phyloP scores from a whole-genome alignment of 2,888 invertebrate genomes.

The Netelia virgata region DNA sequence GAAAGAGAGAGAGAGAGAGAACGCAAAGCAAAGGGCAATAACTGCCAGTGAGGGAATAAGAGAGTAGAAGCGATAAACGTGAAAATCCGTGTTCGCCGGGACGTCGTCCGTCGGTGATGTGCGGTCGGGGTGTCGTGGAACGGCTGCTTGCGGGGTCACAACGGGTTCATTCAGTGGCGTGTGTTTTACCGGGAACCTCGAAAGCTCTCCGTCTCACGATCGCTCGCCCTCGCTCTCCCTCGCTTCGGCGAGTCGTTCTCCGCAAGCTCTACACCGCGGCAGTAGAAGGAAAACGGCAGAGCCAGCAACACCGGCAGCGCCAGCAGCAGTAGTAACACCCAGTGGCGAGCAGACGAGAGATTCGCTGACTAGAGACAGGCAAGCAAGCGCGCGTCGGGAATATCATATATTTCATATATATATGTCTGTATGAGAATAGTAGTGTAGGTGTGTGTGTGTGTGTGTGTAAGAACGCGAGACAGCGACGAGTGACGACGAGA shows the following conservation, averaged over 20 bases:
- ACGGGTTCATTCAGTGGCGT: slow-evolving; percentile 81
- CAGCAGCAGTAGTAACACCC: slow-evolving; percentile 44
- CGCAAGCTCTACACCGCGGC: slow-evolving; percentile 33
- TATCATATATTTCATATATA: slow-evolving; percentile 10
- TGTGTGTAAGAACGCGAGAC: not conserved
- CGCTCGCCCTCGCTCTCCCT: slow-evolving; percentile 42
- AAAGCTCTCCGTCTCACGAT: slow-evolving; percentile 26
- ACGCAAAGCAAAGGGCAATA: not conserved
- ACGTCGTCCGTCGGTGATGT: slow-evolving; percentile 26
- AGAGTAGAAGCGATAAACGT: slow-evolving; percentile 45
- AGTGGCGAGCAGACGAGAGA: slow-evolving; percentile 45
- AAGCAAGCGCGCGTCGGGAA: slow-evolving; percentile 43
- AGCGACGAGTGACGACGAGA: slow-evolving; percentile 32
- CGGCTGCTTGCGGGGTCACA: slow-evolving; percentile 74
- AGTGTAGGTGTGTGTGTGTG: not conserved
- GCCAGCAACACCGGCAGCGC: slow-evolving; percentile 36
- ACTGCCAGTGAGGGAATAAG: not conserved
- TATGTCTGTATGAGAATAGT: not conserved
- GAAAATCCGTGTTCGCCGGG: slow-evolving; percentile 62
- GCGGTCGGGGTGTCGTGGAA: slow-evolving; percentile 56
- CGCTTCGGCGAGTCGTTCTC: slow-evolving; percentile 30
- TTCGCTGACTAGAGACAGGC: slow-evolving; percentile 56
- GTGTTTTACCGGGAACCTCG: slow-evolving; percentile 70
- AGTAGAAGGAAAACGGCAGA: slow-evolving; percentile 51
- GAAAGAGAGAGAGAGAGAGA: not conserved